Percentiles rank a stretch among this genome's conserved stretches.
These are phyloP conservation scores for Arctia plantaginis DNA, from an alignment of 2,888 invertebrate genomes.

Conservation along the genomic window DNA sequence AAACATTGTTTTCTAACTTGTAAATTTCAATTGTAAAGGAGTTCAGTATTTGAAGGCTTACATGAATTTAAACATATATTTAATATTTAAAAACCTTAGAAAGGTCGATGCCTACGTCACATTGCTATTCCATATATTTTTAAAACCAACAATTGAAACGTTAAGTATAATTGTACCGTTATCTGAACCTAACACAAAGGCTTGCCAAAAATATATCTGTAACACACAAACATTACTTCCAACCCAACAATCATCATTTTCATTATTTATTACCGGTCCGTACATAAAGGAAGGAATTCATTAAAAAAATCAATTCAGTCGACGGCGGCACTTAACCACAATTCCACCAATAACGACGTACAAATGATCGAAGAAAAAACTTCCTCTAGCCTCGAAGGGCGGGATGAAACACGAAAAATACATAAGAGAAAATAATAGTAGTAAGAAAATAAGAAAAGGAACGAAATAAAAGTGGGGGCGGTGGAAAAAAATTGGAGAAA, in stretches of 20 bases:
- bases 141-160: neutral
- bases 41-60: neutral
- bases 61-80: no score
- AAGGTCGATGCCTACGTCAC: neutral
- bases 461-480: slow-evolving; percentile 81
- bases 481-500: slow-evolving; percentile 82
- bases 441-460: slow-evolving; percentile 79
- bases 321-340: slow-evolving; percentile 77
- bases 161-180: slow-evolving; percentile 8
- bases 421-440: slow-evolving; percentile 85
- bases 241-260: slow-evolving; percentile 57
- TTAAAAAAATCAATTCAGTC: slow-evolving; percentile 77
- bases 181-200: slow-evolving; percentile 5
- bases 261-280: slow-evolving; percentile 72
- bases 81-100: neutral
- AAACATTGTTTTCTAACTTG: neutral
- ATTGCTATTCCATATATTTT: no score
- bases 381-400: slow-evolving; percentile 64
- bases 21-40: neutral
- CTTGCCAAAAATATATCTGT: slow-evolving; percentile 30
- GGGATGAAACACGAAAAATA: slow-evolving; percentile 83
- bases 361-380: slow-evolving; percentile 81
- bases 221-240: slow-evolving; percentile 47
- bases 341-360: slow-evolving; percentile 81
- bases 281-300: slow-evolving; percentile 78